Percentiles rank a stretch among this genome's conserved stretches.
These are phyloP conservation scores for Macquaria australasica DNA, from an alignment of 2,113 vertebrate species.

Conservation along the genomic window DNA sequence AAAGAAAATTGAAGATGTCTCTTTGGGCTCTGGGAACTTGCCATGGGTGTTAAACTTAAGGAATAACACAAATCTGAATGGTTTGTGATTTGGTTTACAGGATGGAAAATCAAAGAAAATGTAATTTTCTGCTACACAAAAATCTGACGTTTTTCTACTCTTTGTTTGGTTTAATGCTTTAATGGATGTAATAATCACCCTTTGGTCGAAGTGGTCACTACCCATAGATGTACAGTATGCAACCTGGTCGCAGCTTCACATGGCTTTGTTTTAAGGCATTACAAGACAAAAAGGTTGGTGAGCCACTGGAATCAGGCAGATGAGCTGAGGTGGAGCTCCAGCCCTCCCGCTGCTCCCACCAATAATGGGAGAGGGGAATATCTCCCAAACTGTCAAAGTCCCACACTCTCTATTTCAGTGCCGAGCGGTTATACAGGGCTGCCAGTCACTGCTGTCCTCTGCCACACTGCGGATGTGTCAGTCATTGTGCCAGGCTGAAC, in stretches of 20 bases:
- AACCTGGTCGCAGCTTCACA: background rate
- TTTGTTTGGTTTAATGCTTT: background rate
- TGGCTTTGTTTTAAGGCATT: background rate
- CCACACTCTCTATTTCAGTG: slow-evolving; percentile 20
- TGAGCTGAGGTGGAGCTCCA: slow-evolving; percentile 37
- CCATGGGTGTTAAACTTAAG: too few species aligned
- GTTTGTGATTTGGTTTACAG: background rate
- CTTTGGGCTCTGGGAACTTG: too few species aligned
- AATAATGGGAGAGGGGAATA: slow-evolving; percentile 26
- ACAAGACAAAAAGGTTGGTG: background rate
- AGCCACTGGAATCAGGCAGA: slow-evolving; percentile 22
- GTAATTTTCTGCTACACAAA: background rate
- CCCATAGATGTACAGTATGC: background rate
- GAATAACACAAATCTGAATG: background rate
- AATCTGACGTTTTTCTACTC: too few species aligned
- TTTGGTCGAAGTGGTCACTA: too few species aligned
- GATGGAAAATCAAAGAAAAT: background rate
- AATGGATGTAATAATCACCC: background rate
- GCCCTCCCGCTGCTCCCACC: slow-evolving; percentile 44
- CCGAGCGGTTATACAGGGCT: slow-evolving; percentile 14
- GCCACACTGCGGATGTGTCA: slow-evolving; percentile 56
- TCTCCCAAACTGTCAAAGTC: slow-evolving; percentile 49
- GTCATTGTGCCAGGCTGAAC: slow-evolving; percentile 49
- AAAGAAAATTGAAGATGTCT: too few species aligned
- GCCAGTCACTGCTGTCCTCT: slow-evolving; percentile 40